Base-by-base conservation (phyloP, 2,888 invertebrate genomes). In the Mesochorus sp. region DNA sequence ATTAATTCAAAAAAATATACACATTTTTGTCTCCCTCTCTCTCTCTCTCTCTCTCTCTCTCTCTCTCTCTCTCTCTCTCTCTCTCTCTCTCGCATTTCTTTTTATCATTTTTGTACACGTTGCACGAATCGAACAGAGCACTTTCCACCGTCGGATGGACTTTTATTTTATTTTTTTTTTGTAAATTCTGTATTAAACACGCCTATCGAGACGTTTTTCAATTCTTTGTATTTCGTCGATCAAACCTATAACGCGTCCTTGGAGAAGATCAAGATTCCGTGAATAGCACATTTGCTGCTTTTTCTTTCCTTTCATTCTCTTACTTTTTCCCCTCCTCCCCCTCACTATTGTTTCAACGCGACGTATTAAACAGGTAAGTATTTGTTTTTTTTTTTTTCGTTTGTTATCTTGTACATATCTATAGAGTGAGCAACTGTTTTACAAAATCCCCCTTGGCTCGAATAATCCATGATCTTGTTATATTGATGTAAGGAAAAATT, bases 351-450 rank as follows among this genome's bases (percentile, higher is more conserved):
- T 55, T 62, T 21, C 17, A 39, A 57, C 19, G 55, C 55, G 26
- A 17, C 73, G 57, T 51, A 24, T 24, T 57, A 75, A 70, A 77
- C 72, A 72, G 62, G 39, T 67, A 68, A 78, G 57, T 80, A 77
- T 78, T n/a, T n/a, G n/a, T n/a, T 71, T 68, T 55, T 39, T 49
- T 49, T 17, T 55, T 51, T 62, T 61, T 66, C 73, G 76, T n/a
- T n/a, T n/a, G n/a, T n/a, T n/a, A n/a, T 80, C 72, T 77, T 72
- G 64, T 67, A n/a, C n/a, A n/a, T n/a, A 68, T 77, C 72, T 62
- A 82, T 83, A 82, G 3, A 39, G 81, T 85, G 88, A 87, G 87
- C 87, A 85, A 85, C 83, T 80, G 74, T 80, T 76, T 81, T 79
- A 81, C 81, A 68, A 70, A 80, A 84, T 82, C 62, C 64, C 74